Evolutionary conservation across 2,113 vertebrate species (phyloP), one percentile per base, ranked within the genome.

Genomic region (Hucho hucho): DNA sequence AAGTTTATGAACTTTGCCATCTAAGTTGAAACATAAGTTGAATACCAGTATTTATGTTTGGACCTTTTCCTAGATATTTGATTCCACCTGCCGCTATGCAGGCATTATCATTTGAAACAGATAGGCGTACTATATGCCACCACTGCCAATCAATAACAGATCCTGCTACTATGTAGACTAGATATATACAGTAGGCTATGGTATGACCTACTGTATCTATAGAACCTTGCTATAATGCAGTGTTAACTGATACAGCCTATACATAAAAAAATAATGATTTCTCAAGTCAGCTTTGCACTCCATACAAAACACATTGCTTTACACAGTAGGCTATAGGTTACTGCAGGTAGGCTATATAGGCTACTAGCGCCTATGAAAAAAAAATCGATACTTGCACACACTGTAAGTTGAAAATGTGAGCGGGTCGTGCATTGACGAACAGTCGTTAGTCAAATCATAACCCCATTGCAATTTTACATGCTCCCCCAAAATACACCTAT

Each of bases 131-230:
- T 83, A 80, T 49, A 89, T 65, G 79, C 75, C 56, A n/a, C 26
- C 72, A 64, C 16, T 28, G 66, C 56, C 58, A 75, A 83, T 91
- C 83, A 89, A 86, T 91, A 88, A 90, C 86, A 73, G 0, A 91
- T 86, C 75, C 49, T 72, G 80, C n/a, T 56, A 61, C 32, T 16
- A 56, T 56, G 20, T 56, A 75, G 77, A 70, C 74, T 72, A 78
- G 69, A 78, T 58, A 46, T 69, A 78, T 81, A 89, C 86, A 87
- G 78, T 59, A 68, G 9, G 9, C 53, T 43, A 64, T 11, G 29
- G 65, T 75, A 74, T 91, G 91, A 92, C 88, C 91, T 76, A 77
- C 86, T 89, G 58, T 69, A 77, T 65, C 64, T 43, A 66, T 72
- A 3, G 20, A 85, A 81, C 85, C 87, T 32, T 69, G 75, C 74